Conservation (phyloP, 2,113 vertebrate species). For the Myxocyprinus asiaticus region DNA sequence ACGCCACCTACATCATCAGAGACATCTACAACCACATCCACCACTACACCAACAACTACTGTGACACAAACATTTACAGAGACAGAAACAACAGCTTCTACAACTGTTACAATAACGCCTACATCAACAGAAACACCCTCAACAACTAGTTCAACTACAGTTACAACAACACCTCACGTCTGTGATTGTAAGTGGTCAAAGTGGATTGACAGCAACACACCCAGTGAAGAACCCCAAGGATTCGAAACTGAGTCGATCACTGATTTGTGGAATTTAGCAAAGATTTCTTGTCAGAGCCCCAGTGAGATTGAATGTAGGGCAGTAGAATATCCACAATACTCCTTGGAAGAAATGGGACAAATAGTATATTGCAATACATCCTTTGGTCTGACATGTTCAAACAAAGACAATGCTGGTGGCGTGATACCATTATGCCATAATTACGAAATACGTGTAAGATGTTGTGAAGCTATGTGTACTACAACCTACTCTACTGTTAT, state of each 20-base stretch:
- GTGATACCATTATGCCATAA: not conserved
- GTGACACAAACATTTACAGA: not conserved
- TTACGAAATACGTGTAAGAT: too few species aligned
- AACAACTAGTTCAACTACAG: too few species aligned
- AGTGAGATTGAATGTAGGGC: not conserved
- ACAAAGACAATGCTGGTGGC: not conserved
- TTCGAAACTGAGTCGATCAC: not conserved
- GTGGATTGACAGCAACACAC: slow-evolving; percentile 3
- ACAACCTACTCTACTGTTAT: too few species aligned
- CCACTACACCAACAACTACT: not conserved
- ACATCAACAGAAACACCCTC: too few species aligned
- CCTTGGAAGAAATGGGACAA: not conserved
- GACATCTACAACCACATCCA: too few species aligned
- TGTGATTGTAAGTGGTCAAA: not conserved
- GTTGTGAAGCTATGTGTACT: too few species aligned
- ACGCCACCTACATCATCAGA: not conserved
- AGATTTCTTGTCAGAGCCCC: not conserved
- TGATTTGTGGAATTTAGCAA: not conserved
- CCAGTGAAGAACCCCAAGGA: not conserved
- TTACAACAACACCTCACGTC: too few species aligned
- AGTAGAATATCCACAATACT: not conserved
- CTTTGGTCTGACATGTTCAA: slow-evolving; percentile 14
- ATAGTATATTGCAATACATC: not conserved
- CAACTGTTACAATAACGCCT: not conserved
- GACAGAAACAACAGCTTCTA: not conserved